Percentiles rank a stretch among this genome's conserved stretches.
Evolutionary conservation across 2,888 invertebrate species (phyloP).

Genomic region (Clanis bilineata): DNA sequence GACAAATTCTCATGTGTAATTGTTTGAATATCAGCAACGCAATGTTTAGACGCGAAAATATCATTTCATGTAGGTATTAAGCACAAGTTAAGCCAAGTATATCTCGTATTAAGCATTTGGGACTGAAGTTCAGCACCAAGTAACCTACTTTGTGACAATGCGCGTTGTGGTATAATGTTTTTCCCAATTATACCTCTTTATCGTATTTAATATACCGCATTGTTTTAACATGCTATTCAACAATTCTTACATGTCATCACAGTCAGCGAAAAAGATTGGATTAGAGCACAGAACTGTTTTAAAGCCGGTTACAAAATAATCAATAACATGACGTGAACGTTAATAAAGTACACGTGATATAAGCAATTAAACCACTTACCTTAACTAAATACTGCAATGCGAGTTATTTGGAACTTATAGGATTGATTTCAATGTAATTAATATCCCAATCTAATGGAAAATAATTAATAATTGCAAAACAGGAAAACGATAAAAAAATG

Average conservation of each 20-base stretch:
- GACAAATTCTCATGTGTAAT: too few species aligned
- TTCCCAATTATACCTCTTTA: background rate
- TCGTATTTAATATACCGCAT: background rate
- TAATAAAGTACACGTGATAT: background rate
- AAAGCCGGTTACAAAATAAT: constrained; percentile 41
- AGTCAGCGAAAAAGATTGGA: background rate
- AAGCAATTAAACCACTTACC: constrained; percentile 8
- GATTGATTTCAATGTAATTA: constrained; percentile 15
- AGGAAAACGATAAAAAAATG: constrained; percentile 59
- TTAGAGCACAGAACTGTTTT: constrained; percentile 10
- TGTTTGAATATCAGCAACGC: too few species aligned
- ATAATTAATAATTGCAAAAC: constrained; percentile 31
- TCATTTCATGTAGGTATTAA: too few species aligned
- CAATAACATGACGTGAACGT: constrained; percentile 48
- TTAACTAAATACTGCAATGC: background rate
- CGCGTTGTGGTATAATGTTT: background rate
- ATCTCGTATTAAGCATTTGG: too few species aligned
- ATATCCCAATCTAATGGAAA: constrained; percentile 22
- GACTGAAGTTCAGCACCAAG: background rate
- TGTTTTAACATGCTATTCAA: too few species aligned
- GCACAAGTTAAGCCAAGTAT: too few species aligned
- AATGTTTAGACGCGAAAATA: too few species aligned
- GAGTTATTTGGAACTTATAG: background rate
- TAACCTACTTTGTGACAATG: constrained; percentile 9
- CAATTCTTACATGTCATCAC: background rate